phyloP scores from a whole-genome alignment of 2,888 invertebrate genomes.

The Parasteatoda lunata region DNA sequence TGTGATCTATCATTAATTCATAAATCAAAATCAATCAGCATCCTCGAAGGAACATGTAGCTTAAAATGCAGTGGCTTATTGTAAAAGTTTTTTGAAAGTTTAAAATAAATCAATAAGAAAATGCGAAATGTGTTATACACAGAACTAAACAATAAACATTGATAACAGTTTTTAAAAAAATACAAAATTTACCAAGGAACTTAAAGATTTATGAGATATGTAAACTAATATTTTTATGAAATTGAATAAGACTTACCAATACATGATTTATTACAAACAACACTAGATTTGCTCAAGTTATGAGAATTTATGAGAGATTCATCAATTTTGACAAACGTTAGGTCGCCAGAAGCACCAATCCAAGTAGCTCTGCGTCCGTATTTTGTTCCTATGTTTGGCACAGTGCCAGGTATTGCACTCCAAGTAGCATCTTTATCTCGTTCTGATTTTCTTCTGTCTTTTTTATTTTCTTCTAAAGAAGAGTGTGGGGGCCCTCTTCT shows the following conservation, averaged over 20 bases:
- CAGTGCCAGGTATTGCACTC: conserved; percentile 82
- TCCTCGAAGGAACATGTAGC: too few species aligned
- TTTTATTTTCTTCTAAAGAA: conserved; percentile 51
- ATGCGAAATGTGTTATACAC: too few species aligned
- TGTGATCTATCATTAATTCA: too few species aligned
- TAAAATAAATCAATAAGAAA: too few species aligned
- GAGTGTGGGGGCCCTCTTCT: conserved; percentile 76
- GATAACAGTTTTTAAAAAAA: background rate
- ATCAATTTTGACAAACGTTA: conserved; percentile 93
- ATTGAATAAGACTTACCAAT: conserved; percentile 80
- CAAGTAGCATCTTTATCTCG: conserved; percentile 73
- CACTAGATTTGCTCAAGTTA: conserved; percentile 88
- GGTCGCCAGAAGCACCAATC: conserved; percentile 96
- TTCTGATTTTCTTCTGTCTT: conserved; percentile 49
- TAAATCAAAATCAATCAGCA: too few species aligned
- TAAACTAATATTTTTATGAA: background rate
- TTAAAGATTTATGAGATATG: background rate
- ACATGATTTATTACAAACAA: conserved; percentile 88
- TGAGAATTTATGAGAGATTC: conserved; percentile 94
- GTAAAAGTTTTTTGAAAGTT: too few species aligned
- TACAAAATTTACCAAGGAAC: background rate
- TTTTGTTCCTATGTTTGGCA: conserved; percentile 88
- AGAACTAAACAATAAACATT: background rate
- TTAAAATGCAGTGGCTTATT: too few species aligned
- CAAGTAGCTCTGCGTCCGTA: conserved; percentile 92